Evolutionary conservation across 2,113 vertebrate genomes (phyloP), one percentile per base, ranked within the genome.

Genomic region (Aplodontia rufa): DNA sequence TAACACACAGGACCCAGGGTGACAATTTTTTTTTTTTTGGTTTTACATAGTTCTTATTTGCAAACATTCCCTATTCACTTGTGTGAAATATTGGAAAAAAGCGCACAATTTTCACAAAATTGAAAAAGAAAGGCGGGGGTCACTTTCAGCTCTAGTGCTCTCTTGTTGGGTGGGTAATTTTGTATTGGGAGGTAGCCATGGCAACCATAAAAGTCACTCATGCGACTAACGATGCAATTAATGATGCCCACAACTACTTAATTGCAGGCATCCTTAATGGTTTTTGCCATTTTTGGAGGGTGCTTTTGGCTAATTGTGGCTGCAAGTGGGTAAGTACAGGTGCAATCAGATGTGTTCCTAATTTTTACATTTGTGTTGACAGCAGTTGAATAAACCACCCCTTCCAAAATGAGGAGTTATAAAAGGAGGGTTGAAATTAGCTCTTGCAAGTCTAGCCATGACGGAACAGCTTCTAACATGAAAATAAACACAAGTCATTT

Each of bases 181-280:
- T 91, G 89, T 93, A 90, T 94, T 89, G 53, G 75, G 83, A 96
- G 83, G 96, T 97, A 97, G 97, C 91, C 96, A 96, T 97, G 96
- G 93, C 0, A 86, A 97, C 97, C 93, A 92, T 96, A 97, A 96
- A 98, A 97, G 87, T 93, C 94, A 96, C 93, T 97, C 95, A 93
- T 81, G 93, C 95, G 47, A 93, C 93, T 96, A 97, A 98, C 2
- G n/a, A 96, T 91, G 62, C 89, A 95, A 80, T 95, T 97, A 97
- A 97, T 93, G 96, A 96, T 97, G 94, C 95, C 96, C 94, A 95
- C 96, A 96, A 68, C 97, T 94, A 97, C 94, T 95, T 97, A 97
- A 97, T 96, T 93, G 89, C 95, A 97, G 92, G 93, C 94, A 96
- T 69, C 94, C 84, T 96, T 97, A 96, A 83, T 75, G 55, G 91